Base-by-base conservation (phyloP, 2,113 vertebrate genomes). In the Saguinus imperator region DNA sequence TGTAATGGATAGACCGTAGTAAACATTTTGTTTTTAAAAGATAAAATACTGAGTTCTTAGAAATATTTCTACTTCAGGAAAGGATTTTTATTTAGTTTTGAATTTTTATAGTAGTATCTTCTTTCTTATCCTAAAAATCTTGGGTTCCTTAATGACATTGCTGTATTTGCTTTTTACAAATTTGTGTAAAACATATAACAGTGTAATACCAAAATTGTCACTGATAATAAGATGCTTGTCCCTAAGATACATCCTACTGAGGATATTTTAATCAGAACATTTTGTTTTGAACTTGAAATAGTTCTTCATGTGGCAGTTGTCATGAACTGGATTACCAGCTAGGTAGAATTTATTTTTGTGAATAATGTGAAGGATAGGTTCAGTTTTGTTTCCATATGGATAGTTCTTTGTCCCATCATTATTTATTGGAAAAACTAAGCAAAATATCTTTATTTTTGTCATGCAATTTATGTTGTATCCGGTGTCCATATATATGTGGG, bases 231-330 rank as follows among this genome's bases (percentile, higher is more conserved):
- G 48, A 73, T 80, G 5, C 61, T 94, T 80, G 21, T 81, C 16
- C 9, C 84, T 68, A 87, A 89, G 40, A 29, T 96, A 9, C 11
- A 16, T 52, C 12, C 40, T 43, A 8, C 55, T 85, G 35, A 75
- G 40, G 11, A 29, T 92, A 83, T 61, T 37, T 64, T 95, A 83
- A 89, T 80, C 40, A 94, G 6, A 68, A 48, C 3, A 32, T 70
- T 92, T 92, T 73, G 35, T 94, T 96, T 87, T 94, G 72, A 82
- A 57, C 25, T 32, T 87, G 43, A 95, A 83, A 25, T 83, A 87
- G 57, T 84, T 95, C 11, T 40, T 81, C 45, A 40, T 76, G 6
- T 88, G 64, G 29, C 16, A 93, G 23, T 84, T 91, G 75, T 37
- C 40, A 27, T 92, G 43, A 77, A 45, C 17, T 94, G 94, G 32